Evolutionary conservation across 2,888 invertebrate species (phyloP), one percentile per base, ranked within the genome.

Genomic region (Tipula unca): DNA sequence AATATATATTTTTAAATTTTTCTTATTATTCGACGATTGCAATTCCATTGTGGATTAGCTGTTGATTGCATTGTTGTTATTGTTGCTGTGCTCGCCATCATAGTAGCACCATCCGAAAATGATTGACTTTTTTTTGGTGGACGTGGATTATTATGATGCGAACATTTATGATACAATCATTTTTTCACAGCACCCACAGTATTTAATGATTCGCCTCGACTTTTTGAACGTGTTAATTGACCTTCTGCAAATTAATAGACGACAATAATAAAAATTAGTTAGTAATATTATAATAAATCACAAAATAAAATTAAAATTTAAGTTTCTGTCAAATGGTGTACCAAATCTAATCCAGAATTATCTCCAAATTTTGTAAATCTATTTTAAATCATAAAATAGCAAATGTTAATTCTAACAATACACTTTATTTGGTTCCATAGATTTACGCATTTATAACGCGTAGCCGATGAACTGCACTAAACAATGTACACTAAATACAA

Each of bases 191-290:
- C 93, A 88, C 95, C 95, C 88, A 94, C 92, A 87, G 93, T 92
- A 91, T 95, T 95, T 89, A 96, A 93, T 89, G 95, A 95, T 90
- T 96, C 96, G 88, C 95, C 95, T 90, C 96, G 95, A 91, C 96
- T 96, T 90, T 95, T 93, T 88, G 96, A 95, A 90, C 96, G 93
- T 90, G 95, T 94, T 90, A 96, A 91, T 88, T 93, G 93, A 89
- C 93, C 94, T 89, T 95, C 94, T 89, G 93, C 94, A 94, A 89
- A 69, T 88, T 91, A 88, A 86, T 29, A 85, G 48, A 32, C 48
- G 20, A 82, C 17, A 29, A 36, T 35, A 36, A 86, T 29, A 84
- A 48, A 42, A 83, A 84, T n/a, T n/a, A n/a, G 10, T 0, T 39
- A 39, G 6, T 39, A 39, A 2, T 39, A 6, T 2, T 32, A 32